Evolutionary conservation across 1,140 invertebrate species (phyloP).

Genomic region (Drosophila mayri): DNA sequence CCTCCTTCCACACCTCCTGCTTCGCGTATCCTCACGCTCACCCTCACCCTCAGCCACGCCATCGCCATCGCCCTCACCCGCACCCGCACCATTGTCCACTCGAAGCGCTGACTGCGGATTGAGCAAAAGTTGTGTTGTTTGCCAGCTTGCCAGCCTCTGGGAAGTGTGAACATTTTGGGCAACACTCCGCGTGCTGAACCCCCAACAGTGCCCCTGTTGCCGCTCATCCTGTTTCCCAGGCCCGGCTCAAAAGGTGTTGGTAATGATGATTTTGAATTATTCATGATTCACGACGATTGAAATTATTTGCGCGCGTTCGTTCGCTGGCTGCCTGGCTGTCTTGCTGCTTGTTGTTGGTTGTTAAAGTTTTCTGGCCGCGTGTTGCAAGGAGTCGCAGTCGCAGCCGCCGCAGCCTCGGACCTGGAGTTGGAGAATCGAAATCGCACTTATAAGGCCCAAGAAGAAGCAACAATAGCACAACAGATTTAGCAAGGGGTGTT

Average conservation of each 20-base stretch:
- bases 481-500: slow-evolving; percentile 32
- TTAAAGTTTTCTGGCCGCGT: slow-evolving; percentile 77
- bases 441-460: slow-evolving; percentile 72
- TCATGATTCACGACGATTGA: slow-evolving; percentile 83
- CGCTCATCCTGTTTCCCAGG: slow-evolving; percentile 44
- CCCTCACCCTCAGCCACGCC: not conserved
- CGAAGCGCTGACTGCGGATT: slow-evolving; percentile 76
- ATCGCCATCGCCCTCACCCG: not conserved
- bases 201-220: not conserved
- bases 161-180: slow-evolving; percentile 83
- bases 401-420: not conserved
- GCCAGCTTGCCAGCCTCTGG: slow-evolving; percentile 60
- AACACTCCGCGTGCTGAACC: slow-evolving; percentile 64
- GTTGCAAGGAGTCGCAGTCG: slow-evolving; percentile 53
- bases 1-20: slow-evolving; percentile 3
- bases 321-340: not conserved
- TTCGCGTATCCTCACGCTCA: slow-evolving; percentile 16
- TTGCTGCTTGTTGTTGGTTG: slow-evolving; percentile 49
- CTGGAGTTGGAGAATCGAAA: slow-evolving; percentile 8
- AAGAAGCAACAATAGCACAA: slow-evolving; percentile 66
- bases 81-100: slow-evolving; percentile 64
- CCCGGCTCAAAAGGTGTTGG: slow-evolving; percentile 79
- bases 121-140: slow-evolving; percentile 77
- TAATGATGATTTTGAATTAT: slow-evolving; percentile 84
- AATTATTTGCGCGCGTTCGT: slow-evolving; percentile 77